phyloP scores from a whole-genome alignment of 2,888 invertebrate genomes.

The Crematogaster levior region DNA sequence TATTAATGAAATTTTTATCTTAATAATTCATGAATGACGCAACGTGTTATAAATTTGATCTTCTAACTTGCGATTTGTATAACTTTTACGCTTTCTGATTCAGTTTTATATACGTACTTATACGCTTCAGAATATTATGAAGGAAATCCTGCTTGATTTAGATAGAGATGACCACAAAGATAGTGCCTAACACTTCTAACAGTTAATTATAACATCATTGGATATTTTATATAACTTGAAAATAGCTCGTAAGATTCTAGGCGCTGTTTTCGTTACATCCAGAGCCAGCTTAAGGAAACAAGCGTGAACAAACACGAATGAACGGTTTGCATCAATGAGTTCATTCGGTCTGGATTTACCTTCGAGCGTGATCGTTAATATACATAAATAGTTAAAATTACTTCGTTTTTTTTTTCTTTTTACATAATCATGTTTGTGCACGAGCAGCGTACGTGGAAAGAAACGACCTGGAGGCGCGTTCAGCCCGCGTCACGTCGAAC shows the following conservation, averaged over 20 bases:
- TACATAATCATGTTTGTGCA: neutral
- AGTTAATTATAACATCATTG: neutral
- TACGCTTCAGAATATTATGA: neutral
- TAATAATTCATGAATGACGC: no score
- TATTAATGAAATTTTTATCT: neutral
- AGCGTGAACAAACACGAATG: neutral
- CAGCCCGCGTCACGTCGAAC: conserved; percentile 34
- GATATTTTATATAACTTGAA: neutral
- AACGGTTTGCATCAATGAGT: neutral
- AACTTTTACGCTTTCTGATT: neutral
- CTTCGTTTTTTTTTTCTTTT: neutral
- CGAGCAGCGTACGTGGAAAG: neutral
- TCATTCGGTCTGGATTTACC: neutral
- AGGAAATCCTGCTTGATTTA: neutral
- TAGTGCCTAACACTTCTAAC: neutral
- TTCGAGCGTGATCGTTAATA: neutral
- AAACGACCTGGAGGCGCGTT: conserved; percentile 16
- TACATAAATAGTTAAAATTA: conserved; percentile 20
- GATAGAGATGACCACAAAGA: neutral
- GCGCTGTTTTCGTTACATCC: neutral
- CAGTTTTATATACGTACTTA: neutral
- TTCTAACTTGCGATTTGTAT: neutral
- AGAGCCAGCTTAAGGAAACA: neutral
- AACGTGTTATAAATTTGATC: neutral
- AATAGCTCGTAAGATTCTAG: neutral